Evolutionary conservation across 2,888 invertebrate species (phyloP).

Genomic region (Seladonia tumulorum): DNA sequence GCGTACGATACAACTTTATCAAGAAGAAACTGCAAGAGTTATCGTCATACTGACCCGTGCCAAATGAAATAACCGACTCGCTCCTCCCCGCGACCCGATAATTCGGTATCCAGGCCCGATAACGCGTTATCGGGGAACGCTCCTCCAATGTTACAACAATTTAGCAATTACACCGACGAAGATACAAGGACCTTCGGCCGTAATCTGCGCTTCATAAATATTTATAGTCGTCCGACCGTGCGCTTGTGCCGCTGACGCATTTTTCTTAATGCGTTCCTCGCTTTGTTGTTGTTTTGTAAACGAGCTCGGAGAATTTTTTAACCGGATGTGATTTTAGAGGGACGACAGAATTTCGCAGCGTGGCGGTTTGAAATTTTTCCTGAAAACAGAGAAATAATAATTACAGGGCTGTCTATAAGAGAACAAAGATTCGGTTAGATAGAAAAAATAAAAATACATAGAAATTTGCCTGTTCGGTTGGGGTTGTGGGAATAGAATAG

Average conservation of each 20-base stretch:
- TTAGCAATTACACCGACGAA: slow-evolving; percentile 63
- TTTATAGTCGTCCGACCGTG: slow-evolving; percentile 33
- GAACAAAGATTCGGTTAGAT: too few relatives aligned
- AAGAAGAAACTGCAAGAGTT: slow-evolving; percentile 50
- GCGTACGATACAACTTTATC: slow-evolving; percentile 22
- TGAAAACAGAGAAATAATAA: background rate
- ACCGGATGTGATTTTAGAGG: background rate
- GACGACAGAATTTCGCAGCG: background rate
- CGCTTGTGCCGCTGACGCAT: background rate
- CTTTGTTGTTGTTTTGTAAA: background rate
- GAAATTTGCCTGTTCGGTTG: background rate
- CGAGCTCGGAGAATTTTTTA: background rate
- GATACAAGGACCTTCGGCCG: slow-evolving; percentile 25
- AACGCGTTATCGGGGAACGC: slow-evolving; percentile 41
- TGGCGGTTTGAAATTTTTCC: background rate
- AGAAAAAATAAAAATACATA: too few relatives aligned
- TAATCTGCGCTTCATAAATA: slow-evolving; percentile 55
- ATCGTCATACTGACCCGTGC: slow-evolving; percentile 69
- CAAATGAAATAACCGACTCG: slow-evolving; percentile 64
- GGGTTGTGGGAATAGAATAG: background rate
- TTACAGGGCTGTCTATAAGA: background rate
- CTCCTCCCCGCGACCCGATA: slow-evolving; percentile 48
- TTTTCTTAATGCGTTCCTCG: background rate
- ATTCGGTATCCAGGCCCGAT: slow-evolving; percentile 57
- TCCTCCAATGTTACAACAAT: slow-evolving; percentile 65